phyloP scores from a whole-genome alignment of 1,140 invertebrate genomes.

The Bombus breviceps region DNA sequence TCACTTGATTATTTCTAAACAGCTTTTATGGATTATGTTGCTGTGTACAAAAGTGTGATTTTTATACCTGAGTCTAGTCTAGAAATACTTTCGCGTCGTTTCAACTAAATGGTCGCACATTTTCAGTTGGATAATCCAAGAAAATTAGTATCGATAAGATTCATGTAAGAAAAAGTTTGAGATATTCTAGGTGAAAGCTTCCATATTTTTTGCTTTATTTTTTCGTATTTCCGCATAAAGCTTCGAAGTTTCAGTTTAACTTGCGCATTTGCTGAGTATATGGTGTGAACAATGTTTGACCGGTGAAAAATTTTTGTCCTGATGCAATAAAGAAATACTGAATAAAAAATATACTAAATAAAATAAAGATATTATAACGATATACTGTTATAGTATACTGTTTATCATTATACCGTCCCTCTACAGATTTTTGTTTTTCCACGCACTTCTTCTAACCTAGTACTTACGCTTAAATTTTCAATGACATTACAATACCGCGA shows the following conservation, averaged over 20 bases:
- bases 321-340: conserved; percentile 20
- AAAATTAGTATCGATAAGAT: not conserved
- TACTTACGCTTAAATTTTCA: too few relatives aligned
- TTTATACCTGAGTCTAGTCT: not conserved
- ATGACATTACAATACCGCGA: too few relatives aligned
- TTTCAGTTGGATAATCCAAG: not conserved
- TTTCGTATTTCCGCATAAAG: too few relatives aligned
- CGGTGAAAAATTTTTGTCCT: not conserved
- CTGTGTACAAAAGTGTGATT: not conserved
- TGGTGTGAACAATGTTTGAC: not conserved
- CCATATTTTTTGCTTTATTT: not conserved
- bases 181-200: too few relatives aligned
- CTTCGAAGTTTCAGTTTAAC: not conserved
- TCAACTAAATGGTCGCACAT: not conserved
- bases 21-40: not conserved
- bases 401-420: too few relatives aligned
- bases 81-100: not conserved
- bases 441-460: too few relatives aligned
- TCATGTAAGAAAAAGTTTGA: too few relatives aligned
- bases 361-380: too few relatives aligned
- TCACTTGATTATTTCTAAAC: not conserved
- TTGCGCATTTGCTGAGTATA: conserved; percentile 10
- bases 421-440: too few relatives aligned
- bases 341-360: too few relatives aligned
- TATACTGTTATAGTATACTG: too few relatives aligned